Evolutionary conservation across 2,888 invertebrate species (phyloP).

Genomic region (Tromatobia lineatoria): DNA sequence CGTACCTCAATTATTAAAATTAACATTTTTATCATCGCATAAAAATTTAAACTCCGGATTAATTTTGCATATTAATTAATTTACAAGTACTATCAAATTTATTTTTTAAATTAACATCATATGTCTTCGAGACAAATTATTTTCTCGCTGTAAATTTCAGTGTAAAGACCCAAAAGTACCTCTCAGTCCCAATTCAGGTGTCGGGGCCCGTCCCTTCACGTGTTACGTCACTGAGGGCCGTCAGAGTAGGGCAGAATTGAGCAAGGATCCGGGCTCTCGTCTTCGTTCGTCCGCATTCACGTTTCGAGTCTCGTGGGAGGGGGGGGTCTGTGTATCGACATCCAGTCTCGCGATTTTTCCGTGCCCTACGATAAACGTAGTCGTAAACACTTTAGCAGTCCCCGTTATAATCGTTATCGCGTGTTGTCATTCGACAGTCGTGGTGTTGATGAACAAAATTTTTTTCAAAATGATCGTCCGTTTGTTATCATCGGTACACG

Average conservation of each 20-base stretch:
- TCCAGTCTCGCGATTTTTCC: conserved; percentile 35
- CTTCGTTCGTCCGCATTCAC: conserved; percentile 74
- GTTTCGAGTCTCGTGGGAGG: conserved; percentile 77
- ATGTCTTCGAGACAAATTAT: not conserved
- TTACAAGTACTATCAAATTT: not conserved
- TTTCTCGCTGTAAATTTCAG: not conserved
- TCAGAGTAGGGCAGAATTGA: conserved; percentile 70
- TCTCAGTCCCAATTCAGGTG: not conserved
- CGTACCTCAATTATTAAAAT: conserved; percentile 19
- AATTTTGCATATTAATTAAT: not conserved
- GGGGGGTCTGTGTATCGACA: conserved; percentile 73
- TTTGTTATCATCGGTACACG: not conserved
- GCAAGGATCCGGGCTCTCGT: conserved; percentile 45
- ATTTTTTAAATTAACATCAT: not conserved
- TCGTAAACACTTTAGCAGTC: not conserved
- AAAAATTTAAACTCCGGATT: not conserved
- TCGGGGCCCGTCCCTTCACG: conserved; percentile 45
- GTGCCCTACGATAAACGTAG: conserved; percentile 20
- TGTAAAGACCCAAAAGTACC: not conserved
- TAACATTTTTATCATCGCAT: not conserved
- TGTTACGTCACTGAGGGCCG: conserved; percentile 70
- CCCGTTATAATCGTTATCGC: conserved; percentile 20
- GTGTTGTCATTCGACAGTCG: not conserved
- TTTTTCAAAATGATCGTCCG: not conserved
- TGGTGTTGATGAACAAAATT: not conserved